Evolutionary conservation across 2,888 invertebrate genomes (phyloP), one percentile per base, ranked within the genome.

Genomic region (Seira sanloemensis): DNA sequence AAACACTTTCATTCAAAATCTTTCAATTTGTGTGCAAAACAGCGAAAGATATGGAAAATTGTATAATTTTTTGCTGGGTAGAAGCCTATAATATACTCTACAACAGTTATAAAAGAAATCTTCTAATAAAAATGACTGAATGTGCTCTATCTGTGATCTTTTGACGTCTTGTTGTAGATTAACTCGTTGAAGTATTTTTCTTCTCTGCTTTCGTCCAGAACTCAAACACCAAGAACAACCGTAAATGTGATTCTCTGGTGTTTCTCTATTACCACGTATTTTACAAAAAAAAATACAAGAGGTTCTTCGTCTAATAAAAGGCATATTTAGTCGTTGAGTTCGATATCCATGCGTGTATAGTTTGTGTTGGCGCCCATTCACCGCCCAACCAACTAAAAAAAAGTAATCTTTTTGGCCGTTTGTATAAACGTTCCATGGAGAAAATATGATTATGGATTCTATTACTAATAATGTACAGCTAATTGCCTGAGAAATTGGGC

Each of bases 121-220:
- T 73, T 75, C 37, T 67, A 76, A 24, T 54, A 69, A 50, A 21
- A 67, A 62, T 78, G 84, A 84, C 84, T 84, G 84, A 84, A 84
- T 84, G 84, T 84, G 78, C 84, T 84, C 84, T 84, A 84, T 84
- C 74, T 79, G 84, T 84, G 84, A 75, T 78, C 79, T 50, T 83
- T 72, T 78, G 71, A 37, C 73, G 79, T 73, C 24, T 67, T 71
- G 46, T 79, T 73, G 27, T 71, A 78, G 19, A 67, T 25, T 67
- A 46, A 78, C 67, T 65, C 66, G 50, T 25, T 77, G 69, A 69
- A 77, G 54, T 50, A 50, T 50, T 50, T 50, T 50, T 50, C 50
- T 50, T 69, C 77, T 77, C 77, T 66, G 77, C 77, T 77, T 77
- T 77, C 77, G 77, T 77, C 77, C 77, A 66, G 37, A 58, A 19